These are phyloP conservation scores for Pipistrellus nathusii DNA, from an alignment of 2,797 vertebrate genomes.

Conservation along the genomic window DNA sequence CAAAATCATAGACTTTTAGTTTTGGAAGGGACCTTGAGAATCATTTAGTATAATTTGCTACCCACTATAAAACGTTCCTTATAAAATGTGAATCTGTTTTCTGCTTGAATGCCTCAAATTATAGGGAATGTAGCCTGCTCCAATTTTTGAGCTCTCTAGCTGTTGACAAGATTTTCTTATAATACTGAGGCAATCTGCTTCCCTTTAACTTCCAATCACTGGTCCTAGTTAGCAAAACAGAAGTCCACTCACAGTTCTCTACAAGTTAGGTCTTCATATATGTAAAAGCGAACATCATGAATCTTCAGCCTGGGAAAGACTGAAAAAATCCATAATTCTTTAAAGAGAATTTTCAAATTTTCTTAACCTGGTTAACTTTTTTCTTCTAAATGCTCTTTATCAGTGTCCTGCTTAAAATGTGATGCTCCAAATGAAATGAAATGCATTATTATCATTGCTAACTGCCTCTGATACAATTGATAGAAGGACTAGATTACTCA, in stretches of 20 bases:
- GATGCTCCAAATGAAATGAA: neutral
- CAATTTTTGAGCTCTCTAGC: constrained; percentile 10
- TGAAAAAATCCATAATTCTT: neutral
- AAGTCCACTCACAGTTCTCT: constrained; percentile 4
- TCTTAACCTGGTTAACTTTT: constrained; percentile 26
- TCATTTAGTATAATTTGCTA: constrained; percentile 36
- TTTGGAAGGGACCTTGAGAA: constrained; percentile 54
- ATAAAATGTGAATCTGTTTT: constrained; percentile 64
- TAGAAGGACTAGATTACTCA: neutral
- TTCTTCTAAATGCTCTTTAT: constrained; percentile 31
- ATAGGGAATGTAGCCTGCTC: constrained; percentile 38
- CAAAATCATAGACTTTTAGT: constrained; percentile 31
- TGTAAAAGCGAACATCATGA: constrained; percentile 36
- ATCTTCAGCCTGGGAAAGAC: neutral
- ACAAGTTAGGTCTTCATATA: constrained; percentile 2
- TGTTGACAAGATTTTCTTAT: constrained; percentile 56
- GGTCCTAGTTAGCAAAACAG: constrained; percentile 45
- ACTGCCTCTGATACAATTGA: constrained; percentile 19
- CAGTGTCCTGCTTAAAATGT: constrained; percentile 25
- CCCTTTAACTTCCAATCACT: constrained; percentile 31
- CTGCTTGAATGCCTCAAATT: constrained; percentile 35
- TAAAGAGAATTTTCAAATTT: constrained; percentile 21
- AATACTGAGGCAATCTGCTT: constrained; percentile 42
- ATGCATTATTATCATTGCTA: constrained; percentile 34
- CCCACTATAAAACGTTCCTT: constrained; percentile 35